A percentile compares a stretch with the other conserved stretches of the same genome.
Conservation (phyloP, 2,797 vertebrate genomes). For the Dicrostonyx torquatus region DNA sequence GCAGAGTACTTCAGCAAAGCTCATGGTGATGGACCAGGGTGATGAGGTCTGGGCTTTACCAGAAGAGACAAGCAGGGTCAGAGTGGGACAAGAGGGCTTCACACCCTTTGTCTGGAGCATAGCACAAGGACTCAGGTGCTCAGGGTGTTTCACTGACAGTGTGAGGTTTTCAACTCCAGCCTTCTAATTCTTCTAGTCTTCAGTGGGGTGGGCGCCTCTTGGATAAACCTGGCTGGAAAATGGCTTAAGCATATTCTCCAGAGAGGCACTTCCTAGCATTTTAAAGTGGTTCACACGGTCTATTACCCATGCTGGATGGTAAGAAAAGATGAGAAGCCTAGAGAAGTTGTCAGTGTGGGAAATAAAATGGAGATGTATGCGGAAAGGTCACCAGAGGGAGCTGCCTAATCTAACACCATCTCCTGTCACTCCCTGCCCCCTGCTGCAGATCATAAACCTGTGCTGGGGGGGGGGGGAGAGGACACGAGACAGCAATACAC, state of each 20-base stretch:
- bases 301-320: background rate
- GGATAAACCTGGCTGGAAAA: background rate
- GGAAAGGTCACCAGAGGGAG: background rate
- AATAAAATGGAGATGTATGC: background rate
- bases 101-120: too few species aligned
- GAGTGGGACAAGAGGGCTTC: background rate
- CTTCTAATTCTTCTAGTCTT: background rate
- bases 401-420: fast-evolving
- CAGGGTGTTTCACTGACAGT: background rate
- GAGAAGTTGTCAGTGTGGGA: background rate
- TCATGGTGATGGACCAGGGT: background rate
- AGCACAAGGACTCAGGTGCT: background rate
- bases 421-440: background rate
- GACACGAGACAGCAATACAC: too few species aligned
- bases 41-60: background rate
- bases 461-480: too few species aligned
- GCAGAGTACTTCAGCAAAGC: background rate
- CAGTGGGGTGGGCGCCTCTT: background rate
- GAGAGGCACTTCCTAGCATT: background rate
- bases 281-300: background rate
- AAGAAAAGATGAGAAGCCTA: background rate
- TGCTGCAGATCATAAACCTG: background rate
- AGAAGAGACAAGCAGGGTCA: background rate
- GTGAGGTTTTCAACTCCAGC: background rate
- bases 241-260: background rate